phyloP scores from a whole-genome alignment of 2,113 vertebrate genomes.

The Ictalurus furcatus region DNA sequence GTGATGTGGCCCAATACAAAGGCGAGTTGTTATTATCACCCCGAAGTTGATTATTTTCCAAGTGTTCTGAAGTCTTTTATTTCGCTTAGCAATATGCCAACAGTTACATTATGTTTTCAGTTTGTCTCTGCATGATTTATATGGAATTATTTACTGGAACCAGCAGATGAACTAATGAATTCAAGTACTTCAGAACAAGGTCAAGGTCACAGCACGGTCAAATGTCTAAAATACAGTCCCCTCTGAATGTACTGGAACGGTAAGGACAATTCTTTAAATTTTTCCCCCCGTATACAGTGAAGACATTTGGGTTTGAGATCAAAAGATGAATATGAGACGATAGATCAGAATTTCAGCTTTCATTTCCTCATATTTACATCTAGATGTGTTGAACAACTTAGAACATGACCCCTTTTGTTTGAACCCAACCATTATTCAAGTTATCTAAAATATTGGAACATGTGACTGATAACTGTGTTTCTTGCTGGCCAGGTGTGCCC shows the following conservation, averaged over 20 bases:
- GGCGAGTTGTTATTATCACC: not conserved
- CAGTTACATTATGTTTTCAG: not conserved
- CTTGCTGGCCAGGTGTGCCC: not conserved
- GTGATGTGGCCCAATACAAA: not conserved
- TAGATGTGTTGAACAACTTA: not conserved
- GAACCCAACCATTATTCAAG: not conserved
- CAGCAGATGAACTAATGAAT: not conserved
- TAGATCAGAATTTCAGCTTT: not conserved
- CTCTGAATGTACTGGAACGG: not conserved
- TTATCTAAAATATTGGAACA: not conserved
- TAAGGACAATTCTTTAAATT: not conserved
- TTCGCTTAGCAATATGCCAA: not conserved
- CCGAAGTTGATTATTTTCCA: not conserved
- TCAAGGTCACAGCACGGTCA: not conserved
- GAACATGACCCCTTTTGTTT: not conserved
- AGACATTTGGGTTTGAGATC: not conserved
- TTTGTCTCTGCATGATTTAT: not conserved
- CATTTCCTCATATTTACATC: not conserved
- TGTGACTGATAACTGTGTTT: not conserved
- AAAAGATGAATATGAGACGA: not conserved
- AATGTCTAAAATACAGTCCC: not conserved
- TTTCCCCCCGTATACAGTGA: not conserved
- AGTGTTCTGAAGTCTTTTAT: not conserved
- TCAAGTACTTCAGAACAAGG: not conserved
- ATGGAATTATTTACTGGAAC: not conserved